Base-by-base conservation (phyloP, 2,888 invertebrate species). In the Crioceris asparagi region DNA sequence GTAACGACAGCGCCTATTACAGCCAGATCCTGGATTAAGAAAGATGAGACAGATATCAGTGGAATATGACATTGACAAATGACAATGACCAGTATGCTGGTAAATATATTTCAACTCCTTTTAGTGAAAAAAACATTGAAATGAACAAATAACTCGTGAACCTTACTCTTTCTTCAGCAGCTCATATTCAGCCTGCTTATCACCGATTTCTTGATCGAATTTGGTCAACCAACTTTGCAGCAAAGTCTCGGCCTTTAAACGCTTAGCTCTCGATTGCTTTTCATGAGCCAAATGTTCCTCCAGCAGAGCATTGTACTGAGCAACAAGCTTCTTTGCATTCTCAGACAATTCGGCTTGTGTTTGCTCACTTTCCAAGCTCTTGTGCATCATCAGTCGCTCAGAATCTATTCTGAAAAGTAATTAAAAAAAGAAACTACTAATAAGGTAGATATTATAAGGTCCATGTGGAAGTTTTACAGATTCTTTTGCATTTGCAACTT, bases 191-290 rank as follows among this genome's bases (percentile, higher is more conserved):
- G 60, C 44, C 39, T 76, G 74, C 44, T 72, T 70, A 32, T 73
- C 73, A 0, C 67, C 68, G 62, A 77, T 71, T 52, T 76, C 76
- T 5, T 60, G 39, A 45, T 77, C 77, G 44, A 74, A 77, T 48
- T 74, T 75, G 38, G 69, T 65, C 5, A 77, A 56, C 72, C 75
- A 74, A 23, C 68, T 70, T 2, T 68, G 47, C 36, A 76, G 50
- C 50, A 75, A 72, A 0, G 71, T 69, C 49, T 76, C 74, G 18
- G 71, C 67, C 60, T 75, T 75, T 37, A 66, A 67, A 48, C 73
- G 69, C 45, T 70, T 67, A 1, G 64, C 64, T 40, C 75, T 63
- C 35, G 72, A 62, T 21, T 60, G 61, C 46, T 73, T 74, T 51
- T 77, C 77, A 1, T 68, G 64, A 1, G 56, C 49, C 2, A 76